Conservation (phyloP, 2,888 invertebrate genomes). For the Oscheius sp. region DNA sequence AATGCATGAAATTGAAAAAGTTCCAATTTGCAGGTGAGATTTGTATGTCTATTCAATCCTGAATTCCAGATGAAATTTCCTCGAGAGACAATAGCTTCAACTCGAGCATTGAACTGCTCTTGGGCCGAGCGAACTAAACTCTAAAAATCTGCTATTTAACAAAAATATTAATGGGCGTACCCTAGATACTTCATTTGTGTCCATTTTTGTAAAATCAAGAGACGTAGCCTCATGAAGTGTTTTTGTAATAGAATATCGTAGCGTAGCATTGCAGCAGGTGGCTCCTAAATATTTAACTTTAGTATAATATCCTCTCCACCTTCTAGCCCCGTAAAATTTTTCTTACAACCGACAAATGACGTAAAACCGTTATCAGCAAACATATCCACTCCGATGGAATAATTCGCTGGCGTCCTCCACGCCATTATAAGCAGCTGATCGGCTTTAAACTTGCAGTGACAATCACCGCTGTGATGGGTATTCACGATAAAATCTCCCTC, state of each 20-base stretch:
- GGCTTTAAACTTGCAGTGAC: constrained; percentile 1
- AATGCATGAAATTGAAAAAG: constrained; percentile 7
- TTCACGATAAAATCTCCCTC: not conserved
- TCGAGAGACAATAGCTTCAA: constrained; percentile 1
- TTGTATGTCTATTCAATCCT: not conserved
- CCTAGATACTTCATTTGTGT: not conserved
- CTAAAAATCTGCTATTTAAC: too few species aligned
- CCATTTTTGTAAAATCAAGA: constrained; percentile 7
- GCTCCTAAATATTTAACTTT: not conserved
- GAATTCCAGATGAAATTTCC: constrained; percentile 15
- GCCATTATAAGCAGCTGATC: constrained; percentile 4
- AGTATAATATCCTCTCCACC: not conserved
- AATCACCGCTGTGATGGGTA: not conserved
- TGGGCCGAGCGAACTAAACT: not conserved
- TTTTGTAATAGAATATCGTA: not conserved
- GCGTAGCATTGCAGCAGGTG: constrained; percentile 1
- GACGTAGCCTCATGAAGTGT: not conserved
- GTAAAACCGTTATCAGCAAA: constrained; percentile 9
- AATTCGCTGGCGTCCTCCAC: constrained; percentile 9
- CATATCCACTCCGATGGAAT: not conserved
- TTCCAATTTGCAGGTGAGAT: constrained; percentile 8
- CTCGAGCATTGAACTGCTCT: not conserved
- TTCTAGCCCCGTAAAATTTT: not conserved
- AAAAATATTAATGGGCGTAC: too few species aligned
- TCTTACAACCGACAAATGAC: not conserved